Evolutionary conservation across 2,888 invertebrate genomes (phyloP).

Genomic region (Caenorhabditis sinica): DNA sequence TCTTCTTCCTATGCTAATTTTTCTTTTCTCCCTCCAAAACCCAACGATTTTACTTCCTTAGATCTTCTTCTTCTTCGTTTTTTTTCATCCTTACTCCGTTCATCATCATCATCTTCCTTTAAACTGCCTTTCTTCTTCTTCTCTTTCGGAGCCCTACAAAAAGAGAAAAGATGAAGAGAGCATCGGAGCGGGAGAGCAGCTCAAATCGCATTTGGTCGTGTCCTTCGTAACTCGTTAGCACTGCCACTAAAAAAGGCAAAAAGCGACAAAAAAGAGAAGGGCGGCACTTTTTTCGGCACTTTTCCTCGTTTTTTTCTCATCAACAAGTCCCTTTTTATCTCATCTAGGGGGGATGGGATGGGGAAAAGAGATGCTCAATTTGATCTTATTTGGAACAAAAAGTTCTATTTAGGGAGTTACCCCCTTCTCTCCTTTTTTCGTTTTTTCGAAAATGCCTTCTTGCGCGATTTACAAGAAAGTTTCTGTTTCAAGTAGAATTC

Average conservation of each 20-base stretch:
- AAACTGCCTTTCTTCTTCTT: slow-evolving; percentile 19
- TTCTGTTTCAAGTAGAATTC: neutral
- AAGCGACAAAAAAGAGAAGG: slow-evolving; percentile 23
- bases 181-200: slow-evolving; percentile 51
- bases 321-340: slow-evolving; percentile 41
- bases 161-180: slow-evolving; percentile 55
- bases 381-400: slow-evolving; percentile 45
- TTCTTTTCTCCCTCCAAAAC: neutral
- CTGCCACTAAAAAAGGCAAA: slow-evolving; percentile 18
- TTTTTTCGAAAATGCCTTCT: neutral
- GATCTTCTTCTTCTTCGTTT: slow-evolving; percentile 2
- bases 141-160: neutral
- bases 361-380: slow-evolving; percentile 29
- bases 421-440: neutral
- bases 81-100: slow-evolving; percentile 17
- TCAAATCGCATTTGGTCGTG: slow-evolving; percentile 58
- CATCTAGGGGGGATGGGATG: neutral
- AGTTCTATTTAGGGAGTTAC: slow-evolving; percentile 10
- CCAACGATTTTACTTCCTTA: slow-evolving; percentile 27
- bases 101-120: slow-evolving; percentile 15
- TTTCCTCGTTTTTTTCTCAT: slow-evolving; percentile 35
- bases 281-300: slow-evolving; percentile 57
- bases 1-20: slow-evolving; percentile 29
- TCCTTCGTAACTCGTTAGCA: slow-evolving; percentile 57
- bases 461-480: no score